Conservation (phyloP, 2,888 invertebrate genomes). For the Neuroscelio doddi region DNA sequence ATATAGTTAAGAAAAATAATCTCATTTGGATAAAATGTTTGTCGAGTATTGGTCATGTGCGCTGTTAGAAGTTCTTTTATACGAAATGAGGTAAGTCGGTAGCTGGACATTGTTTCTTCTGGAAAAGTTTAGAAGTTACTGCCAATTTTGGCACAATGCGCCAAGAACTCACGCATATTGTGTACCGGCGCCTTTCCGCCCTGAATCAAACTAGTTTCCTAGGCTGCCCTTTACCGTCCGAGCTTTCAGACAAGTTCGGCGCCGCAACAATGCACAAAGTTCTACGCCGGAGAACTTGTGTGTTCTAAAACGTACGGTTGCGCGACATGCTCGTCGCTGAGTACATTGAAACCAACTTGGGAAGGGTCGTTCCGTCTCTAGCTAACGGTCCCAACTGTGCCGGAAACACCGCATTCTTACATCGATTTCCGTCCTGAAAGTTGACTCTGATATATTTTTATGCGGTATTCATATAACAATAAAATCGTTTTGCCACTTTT, state of each 20-base stretch:
- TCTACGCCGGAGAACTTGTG: constrained; percentile 56
- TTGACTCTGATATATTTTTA: constrained; percentile 16
- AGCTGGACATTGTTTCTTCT: constrained; percentile 35
- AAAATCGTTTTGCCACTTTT: too few species aligned
- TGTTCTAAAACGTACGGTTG: constrained; percentile 25
- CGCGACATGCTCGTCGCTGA: constrained; percentile 23
- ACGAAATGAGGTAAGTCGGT: background rate
- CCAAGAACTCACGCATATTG: constrained; percentile 52
- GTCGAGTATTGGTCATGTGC: constrained; percentile 25
- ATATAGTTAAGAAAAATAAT: too few species aligned
- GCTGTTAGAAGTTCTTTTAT: constrained; percentile 6
- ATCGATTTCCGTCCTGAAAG: constrained; percentile 33
- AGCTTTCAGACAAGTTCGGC: constrained; percentile 57
- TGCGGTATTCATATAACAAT: too few species aligned
- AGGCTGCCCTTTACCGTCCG: constrained; percentile 29
- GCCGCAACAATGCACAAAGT: constrained; percentile 66
- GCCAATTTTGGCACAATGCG: constrained; percentile 40
- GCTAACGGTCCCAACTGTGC: constrained; percentile 27
- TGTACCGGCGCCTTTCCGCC: constrained; percentile 41
- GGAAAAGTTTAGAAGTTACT: constrained; percentile 43
- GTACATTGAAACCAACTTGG: constrained; percentile 32
- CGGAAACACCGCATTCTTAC: constrained; percentile 19
- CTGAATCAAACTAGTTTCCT: constrained; percentile 27
- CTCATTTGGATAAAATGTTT: constrained; percentile 43
- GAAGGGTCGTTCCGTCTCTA: constrained; percentile 5